phyloP scores from a whole-genome alignment of 2,888 invertebrate genomes.

The Ennomos quercinarius region DNA sequence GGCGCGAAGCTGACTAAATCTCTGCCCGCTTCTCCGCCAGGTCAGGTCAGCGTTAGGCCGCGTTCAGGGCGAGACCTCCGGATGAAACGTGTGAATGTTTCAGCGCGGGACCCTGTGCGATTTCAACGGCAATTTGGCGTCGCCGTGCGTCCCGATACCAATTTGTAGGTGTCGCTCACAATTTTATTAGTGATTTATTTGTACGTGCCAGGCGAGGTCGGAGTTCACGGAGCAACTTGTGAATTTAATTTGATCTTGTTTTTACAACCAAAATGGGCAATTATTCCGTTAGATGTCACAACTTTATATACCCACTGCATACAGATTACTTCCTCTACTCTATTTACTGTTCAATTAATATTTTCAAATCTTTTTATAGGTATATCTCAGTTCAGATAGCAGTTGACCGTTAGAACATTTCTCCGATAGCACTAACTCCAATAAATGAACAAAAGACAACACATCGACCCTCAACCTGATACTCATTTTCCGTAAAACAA shows the following conservation, averaged over 20 bases:
- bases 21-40: slow-evolving; percentile 76
- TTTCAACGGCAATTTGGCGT: slow-evolving; percentile 54
- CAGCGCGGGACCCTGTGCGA: slow-evolving; percentile 42
- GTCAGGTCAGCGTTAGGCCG: slow-evolving; percentile 75
- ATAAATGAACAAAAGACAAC: no score
- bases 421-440: no score
- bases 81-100: slow-evolving; percentile 61
- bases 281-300: no score
- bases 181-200: slow-evolving; percentile 52
- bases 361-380: no score
- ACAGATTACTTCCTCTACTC: no score
- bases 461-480: no score
- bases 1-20: slow-evolving; percentile 83
- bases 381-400: no score
- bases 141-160: slow-evolving; percentile 45
- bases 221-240: background rate
- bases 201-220: slow-evolving; percentile 38
- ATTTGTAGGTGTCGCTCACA: slow-evolving; percentile 51
- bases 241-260: background rate
- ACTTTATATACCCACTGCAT: no score
- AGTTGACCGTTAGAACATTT: no score
- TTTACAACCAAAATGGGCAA: no score
- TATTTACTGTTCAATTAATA: no score
- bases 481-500: background rate
- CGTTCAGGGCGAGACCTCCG: slow-evolving; percentile 53